Evolutionary conservation across 2,797 vertebrate genomes (phyloP).

Genomic region (Hapalemur alaotrensis): DNA sequence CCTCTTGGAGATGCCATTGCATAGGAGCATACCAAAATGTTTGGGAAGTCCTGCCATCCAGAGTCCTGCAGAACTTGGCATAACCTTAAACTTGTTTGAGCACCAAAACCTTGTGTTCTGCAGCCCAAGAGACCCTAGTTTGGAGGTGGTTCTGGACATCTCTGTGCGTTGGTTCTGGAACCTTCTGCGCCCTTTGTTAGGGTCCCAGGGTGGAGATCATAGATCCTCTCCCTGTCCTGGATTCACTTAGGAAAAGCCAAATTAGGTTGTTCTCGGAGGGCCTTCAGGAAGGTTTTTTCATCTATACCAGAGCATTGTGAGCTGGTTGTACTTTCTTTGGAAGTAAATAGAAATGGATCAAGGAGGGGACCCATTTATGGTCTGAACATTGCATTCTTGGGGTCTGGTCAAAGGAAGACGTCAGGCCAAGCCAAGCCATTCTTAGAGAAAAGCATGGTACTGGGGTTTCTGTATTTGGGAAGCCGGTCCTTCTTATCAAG

Average conservation of each 20-base stretch:
- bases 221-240: not conserved
- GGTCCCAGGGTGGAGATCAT: not conserved
- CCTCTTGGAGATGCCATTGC: not conserved
- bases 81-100: not conserved
- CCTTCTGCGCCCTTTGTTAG: not conserved
- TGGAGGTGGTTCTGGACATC: not conserved
- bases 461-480: conserved; percentile 1
- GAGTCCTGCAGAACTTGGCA: not conserved
- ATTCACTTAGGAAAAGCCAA: conserved; percentile 5
- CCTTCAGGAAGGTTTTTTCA: not conserved
- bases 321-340: conserved; percentile 38
- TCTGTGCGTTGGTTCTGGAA: not conserved
- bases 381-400: not conserved
- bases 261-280: not conserved
- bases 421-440: not conserved
- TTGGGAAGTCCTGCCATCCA: not conserved
- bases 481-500: not conserved
- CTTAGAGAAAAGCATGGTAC: not conserved
- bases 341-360: conserved; percentile 49
- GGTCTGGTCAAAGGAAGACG: conserved; percentile 24
- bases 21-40: not conserved
- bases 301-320: not conserved
- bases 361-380: not conserved
- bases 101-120: not conserved
- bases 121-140: not conserved